Base-by-base conservation (phyloP, 2,888 invertebrate species). In the Augochlorella aurata region DNA sequence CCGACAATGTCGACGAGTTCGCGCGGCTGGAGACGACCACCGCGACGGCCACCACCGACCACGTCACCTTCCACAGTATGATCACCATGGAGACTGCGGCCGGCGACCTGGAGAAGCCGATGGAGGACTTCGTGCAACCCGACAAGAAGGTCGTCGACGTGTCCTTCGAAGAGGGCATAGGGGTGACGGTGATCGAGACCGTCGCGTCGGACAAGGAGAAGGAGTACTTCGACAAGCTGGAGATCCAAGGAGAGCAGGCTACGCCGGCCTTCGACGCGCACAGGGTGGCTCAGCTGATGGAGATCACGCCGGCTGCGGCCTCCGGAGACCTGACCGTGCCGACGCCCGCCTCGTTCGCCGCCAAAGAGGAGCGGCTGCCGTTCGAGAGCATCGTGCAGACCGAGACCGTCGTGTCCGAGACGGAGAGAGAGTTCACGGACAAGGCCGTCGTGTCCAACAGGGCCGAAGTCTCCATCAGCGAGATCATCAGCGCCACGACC, bases 381-480 rank as follows among this genome's bases (percentile, higher is more conserved):
- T 94, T 96, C 69, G 94, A 95, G 91, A 95, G 94, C 79, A 94
- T 96, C 61, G 94, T 95, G 86, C 95, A 94, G 84, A 94, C 94
- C 81, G 95, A 96, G 93, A 94, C 95, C 70, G 84, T 95, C 44
- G 90, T 94, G 8, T 94, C 95, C 61, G 96, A 97, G 93, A 95
- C 94, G 85, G 97, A 96, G 94, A 86, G 89, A 50, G 89, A 94
- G 79, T 93, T 93, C 66, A 72, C 70, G 1, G 89, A 91, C 21
- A 91, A 91, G 71, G 89, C 90, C 14, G 77, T 87, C 10, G 73
- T 90, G 14, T 85, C 88, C n/a, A 92, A 91, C 54, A 92, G 89
- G 10, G 94, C 93, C 16, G 91, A 91, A 67, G 73, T 94, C 14
- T 88, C 90, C 9, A 86, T 93, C 38, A 87, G 77, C 9, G 92